A percentile compares a stretch with the other conserved stretches of the same genome.
These are phyloP conservation scores for Gallinago media DNA, from an alignment of 2,113 vertebrate species.

Conservation along the genomic window DNA sequence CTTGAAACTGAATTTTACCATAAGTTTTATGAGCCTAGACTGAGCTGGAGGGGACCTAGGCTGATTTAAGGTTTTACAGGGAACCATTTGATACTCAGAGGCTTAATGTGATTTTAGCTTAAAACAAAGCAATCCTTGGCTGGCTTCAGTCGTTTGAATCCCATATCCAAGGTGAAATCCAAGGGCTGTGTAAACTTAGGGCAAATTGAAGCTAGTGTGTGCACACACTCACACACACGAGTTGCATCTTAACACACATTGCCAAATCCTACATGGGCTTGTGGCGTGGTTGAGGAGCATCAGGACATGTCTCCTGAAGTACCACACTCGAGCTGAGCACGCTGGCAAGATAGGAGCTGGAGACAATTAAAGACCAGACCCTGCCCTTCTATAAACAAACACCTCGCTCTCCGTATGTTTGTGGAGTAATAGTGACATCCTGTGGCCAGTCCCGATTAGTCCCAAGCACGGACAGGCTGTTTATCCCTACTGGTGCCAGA, in stretches of 20 bases:
- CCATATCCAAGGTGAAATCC: conserved; percentile 30
- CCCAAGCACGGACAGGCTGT: conserved; percentile 42
- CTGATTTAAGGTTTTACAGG: conserved; percentile 58
- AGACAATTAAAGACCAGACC: not conserved
- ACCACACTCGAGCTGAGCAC: not conserved
- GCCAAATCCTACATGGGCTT: not conserved
- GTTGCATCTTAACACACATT: accelerated
- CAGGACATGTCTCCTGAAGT: not conserved
- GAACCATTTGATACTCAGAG: conserved; percentile 46
- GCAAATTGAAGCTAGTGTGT: not conserved
- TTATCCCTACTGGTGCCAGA: not conserved
- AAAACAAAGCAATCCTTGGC: conserved; percentile 48
- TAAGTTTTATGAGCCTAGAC: conserved; percentile 34
- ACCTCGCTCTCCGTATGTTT: conserved; percentile 24
- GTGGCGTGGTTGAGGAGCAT: not conserved
- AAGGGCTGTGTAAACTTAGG: not conserved
- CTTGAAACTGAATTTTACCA: conserved; percentile 41
- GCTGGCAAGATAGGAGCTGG: accelerated
- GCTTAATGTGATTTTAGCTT: conserved; percentile 49
- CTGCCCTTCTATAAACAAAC: conserved; percentile 56
- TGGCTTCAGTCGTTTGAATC: not conserved
- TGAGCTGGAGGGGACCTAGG: conserved; percentile 22
- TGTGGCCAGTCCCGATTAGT: conserved; percentile 69
- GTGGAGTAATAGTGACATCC: conserved; percentile 78
- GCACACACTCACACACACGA: accelerated